Evolutionary conservation across 2,888 invertebrate genomes (phyloP).

Genomic region (Taphrorychus bicolor): DNA sequence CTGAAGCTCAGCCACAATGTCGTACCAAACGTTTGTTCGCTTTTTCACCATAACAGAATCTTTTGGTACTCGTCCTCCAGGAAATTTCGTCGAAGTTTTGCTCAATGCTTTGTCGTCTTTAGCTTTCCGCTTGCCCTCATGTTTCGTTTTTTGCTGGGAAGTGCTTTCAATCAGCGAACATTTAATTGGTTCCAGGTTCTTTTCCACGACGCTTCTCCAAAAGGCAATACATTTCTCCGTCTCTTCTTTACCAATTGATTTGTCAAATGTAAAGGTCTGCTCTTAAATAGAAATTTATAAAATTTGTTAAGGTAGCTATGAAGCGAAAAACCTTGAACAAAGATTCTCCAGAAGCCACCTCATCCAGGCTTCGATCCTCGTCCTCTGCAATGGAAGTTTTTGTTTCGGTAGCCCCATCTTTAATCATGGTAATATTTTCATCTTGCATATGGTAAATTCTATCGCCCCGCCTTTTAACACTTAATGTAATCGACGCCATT

Average conservation of each 20-base stretch:
- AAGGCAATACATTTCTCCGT: slow-evolving; percentile 50
- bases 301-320: not conserved
- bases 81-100: too few relatives aligned
- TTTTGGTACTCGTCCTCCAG: too few relatives aligned
- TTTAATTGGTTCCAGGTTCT: slow-evolving; percentile 49
- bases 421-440: slow-evolving; percentile 45
- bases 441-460: slow-evolving; percentile 44
- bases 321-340: slow-evolving; percentile 45
- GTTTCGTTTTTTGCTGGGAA: slow-evolving; percentile 11
- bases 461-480: too few relatives aligned
- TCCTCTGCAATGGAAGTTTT: not conserved
- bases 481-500: too few relatives aligned
- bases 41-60: too few relatives aligned
- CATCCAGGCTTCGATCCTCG: slow-evolving; percentile 30
- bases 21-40: slow-evolving; percentile 19
- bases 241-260: slow-evolving; percentile 45
- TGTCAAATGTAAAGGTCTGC: slow-evolving; percentile 49
- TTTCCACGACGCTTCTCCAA: slow-evolving; percentile 49
- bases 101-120: too few relatives aligned
- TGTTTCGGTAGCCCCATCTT: slow-evolving; percentile 1
- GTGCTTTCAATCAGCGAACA: slow-evolving; percentile 46
- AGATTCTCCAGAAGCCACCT: slow-evolving; percentile 48
- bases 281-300: too few relatives aligned
- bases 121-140: too few relatives aligned
- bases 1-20: slow-evolving; percentile 46